Conservation (phyloP, 2,888 invertebrate genomes). For the Rotaria socialis region DNA sequence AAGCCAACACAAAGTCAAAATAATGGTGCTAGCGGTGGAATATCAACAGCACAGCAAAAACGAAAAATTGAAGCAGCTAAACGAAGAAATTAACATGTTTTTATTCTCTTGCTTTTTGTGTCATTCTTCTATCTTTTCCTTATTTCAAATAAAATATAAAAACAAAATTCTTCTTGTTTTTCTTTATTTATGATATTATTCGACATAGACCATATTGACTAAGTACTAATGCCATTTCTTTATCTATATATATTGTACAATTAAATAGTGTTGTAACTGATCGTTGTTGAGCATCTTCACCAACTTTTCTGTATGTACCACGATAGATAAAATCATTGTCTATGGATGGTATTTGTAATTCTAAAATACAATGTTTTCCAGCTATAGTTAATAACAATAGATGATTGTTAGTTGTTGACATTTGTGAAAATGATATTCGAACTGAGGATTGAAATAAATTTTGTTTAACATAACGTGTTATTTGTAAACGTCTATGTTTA, state of each 20-base stretch:
- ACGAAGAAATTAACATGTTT: background rate
- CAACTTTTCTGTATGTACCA: conserved; percentile 28
- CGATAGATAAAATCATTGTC: background rate
- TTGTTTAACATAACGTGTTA: conserved; percentile 9
- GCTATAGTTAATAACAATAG: background rate
- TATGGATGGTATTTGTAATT: conserved; percentile 15
- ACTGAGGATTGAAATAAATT: background rate
- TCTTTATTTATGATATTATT: background rate
- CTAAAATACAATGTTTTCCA: background rate
- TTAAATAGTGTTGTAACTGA: background rate
- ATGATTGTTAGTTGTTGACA: background rate
- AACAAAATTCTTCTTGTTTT: background rate
- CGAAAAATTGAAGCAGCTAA: background rate
- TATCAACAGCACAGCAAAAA: background rate
- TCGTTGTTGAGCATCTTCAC: conserved; percentile 27
- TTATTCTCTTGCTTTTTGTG: background rate
- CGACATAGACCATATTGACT: conserved; percentile 7
- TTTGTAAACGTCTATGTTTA: background rate
- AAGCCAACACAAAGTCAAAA: conserved; percentile 36
- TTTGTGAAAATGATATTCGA: background rate
- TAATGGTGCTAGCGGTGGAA: background rate
- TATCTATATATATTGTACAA: background rate
- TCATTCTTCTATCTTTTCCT: background rate
- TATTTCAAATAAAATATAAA: background rate
- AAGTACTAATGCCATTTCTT: background rate